These are phyloP conservation scores for Drosophila pandora DNA, from an alignment of 1,140 invertebrate species.

Conservation along the genomic window DNA sequence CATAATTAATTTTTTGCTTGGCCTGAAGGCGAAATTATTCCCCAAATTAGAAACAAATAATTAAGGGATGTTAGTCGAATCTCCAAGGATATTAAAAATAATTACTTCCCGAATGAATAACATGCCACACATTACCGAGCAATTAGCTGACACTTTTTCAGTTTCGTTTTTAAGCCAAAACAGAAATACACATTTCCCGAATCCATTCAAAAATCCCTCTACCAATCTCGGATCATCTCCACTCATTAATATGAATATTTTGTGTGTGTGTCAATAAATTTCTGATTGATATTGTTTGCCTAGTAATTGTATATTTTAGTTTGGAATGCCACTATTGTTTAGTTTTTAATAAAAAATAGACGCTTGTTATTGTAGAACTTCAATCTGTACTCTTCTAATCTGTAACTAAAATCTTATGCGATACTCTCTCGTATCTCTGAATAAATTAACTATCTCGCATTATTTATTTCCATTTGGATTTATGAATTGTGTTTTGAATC, in stretches of 20 bases:
- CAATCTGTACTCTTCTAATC: conserved; percentile 16
- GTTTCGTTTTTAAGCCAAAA: background rate
- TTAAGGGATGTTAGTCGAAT: conserved; percentile 2
- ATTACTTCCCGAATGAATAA: background rate
- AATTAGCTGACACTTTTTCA: conserved; percentile 17
- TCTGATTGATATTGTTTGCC: conserved; percentile 21
- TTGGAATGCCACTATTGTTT: conserved; percentile 25
- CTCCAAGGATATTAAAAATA: conserved; percentile 11
- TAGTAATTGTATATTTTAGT: conserved; percentile 4
- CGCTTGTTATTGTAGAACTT: conserved; percentile 38
- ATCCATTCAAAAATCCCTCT: background rate
- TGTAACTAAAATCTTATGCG: conserved; percentile 20
- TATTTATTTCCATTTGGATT: conserved; percentile 51
- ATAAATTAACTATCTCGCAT: conserved; percentile 53
- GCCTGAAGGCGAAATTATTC: background rate
- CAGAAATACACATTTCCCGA: conserved; percentile 1
- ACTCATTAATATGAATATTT: conserved; percentile 36
- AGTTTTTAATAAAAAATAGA: conserved; percentile 13
- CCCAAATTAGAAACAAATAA: conserved; percentile 7
- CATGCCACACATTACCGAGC: conserved; percentile 8
- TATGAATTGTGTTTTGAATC: conserved; percentile 49
- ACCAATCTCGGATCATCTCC: conserved; percentile 22
- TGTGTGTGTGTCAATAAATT: conserved; percentile 23
- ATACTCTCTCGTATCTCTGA: conserved; percentile 18
- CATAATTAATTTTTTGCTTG: conserved; percentile 36